Conservation (phyloP, 1,140 invertebrate genomes). For the Macrosteles quadrilineatus region DNA sequence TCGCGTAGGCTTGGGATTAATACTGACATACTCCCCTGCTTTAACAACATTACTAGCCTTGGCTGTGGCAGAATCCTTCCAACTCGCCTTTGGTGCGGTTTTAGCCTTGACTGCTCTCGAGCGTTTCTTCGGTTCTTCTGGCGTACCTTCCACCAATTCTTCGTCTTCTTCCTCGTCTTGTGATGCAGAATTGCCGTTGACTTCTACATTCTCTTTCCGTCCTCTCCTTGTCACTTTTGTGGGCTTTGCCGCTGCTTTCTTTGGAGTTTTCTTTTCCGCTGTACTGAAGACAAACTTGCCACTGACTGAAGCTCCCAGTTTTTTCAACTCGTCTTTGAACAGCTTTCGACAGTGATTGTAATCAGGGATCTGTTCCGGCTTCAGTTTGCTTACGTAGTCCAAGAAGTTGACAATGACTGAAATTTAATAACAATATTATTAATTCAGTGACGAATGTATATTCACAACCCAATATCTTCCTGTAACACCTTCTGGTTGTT, state of each 20-base stretch:
- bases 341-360: slow-evolving; percentile 69
- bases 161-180: slow-evolving; percentile 24
- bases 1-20: not conserved
- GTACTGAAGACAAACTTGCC: slow-evolving; percentile 44
- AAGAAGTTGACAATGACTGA: slow-evolving; percentile 63
- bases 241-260: slow-evolving; percentile 7
- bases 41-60: slow-evolving; percentile 28
- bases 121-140: slow-evolving; percentile 21
- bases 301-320: slow-evolving; percentile 38
- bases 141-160: slow-evolving; percentile 21
- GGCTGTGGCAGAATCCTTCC: slow-evolving; percentile 33
- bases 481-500: too few species aligned
- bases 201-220: not conserved
- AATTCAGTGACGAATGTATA: too few species aligned
- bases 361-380: slow-evolving; percentile 71
- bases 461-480: too few species aligned
- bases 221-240: not conserved
- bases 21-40: slow-evolving; percentile 29
- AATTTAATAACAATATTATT: slow-evolving; percentile 47
- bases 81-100: slow-evolving; percentile 11
- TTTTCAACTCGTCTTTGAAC: slow-evolving; percentile 61
- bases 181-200: slow-evolving; percentile 30
- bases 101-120: slow-evolving; percentile 21
- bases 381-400: slow-evolving; percentile 67
- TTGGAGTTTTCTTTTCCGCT: slow-evolving; percentile 23